These are phyloP conservation scores for Glaucopsyche alexis DNA, from an alignment of 2,888 invertebrate species.

Conservation along the genomic window DNA sequence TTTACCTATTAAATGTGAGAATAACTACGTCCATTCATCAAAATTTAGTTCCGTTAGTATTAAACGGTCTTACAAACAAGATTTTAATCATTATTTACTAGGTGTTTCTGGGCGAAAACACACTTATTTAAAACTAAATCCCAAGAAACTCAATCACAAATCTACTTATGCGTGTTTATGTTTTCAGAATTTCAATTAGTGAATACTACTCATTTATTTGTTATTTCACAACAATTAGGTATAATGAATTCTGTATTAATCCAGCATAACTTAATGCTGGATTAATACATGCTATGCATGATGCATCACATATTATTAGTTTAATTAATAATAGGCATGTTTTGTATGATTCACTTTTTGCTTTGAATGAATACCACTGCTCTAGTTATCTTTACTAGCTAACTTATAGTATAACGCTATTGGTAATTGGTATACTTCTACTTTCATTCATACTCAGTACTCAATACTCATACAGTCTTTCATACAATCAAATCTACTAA, in stretches of 20 bases:
- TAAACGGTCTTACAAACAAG: neutral
- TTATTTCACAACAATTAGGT: no score
- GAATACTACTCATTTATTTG: no score
- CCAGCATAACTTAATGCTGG: neutral
- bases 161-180: neutral
- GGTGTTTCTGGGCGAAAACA: neutral
- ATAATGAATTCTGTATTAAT: no score
- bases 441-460: neutral
- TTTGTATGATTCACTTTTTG: conserved; percentile 1
- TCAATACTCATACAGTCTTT: neutral
- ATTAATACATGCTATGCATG: neutral
- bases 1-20: neutral
- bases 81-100: neutral
- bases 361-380: neutral
- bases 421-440: neutral
- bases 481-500: neutral
- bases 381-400: neutral
- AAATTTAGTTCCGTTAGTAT: neutral
- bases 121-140: neutral
- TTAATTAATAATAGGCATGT: neutral
- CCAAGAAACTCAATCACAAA: neutral
- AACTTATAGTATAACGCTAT: neutral
- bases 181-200: neutral
- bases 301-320: conserved; percentile 1
- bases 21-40: neutral